Evolutionary conservation across 2,113 vertebrate species (phyloP).

Genomic region (Orycteropus afer): DNA sequence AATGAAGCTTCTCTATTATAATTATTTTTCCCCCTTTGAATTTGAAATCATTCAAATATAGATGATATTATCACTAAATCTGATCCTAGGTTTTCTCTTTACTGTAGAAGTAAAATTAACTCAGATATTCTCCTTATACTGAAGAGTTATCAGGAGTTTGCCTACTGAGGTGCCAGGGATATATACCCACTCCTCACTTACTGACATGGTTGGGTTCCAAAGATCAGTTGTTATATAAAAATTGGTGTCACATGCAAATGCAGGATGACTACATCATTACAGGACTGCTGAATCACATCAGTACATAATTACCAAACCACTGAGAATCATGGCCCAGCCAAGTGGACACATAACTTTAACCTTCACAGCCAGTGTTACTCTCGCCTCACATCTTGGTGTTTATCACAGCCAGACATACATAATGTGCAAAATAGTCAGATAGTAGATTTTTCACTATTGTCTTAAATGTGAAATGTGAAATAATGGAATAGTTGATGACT

Average conservation of each 20-base stretch:
- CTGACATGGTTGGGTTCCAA: background rate
- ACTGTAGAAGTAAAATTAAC: constrained; percentile 13
- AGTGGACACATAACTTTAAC: too few relatives aligned
- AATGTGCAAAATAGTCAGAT: too few relatives aligned
- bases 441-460: too few relatives aligned
- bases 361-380: too few relatives aligned
- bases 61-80: background rate
- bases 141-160: background rate
- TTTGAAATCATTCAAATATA: constrained; percentile 10
- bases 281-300: background rate
- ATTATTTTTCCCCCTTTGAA: background rate
- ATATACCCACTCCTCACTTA: too few relatives aligned
- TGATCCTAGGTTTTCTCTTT: background rate
- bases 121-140: background rate
- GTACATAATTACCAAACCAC: background rate
- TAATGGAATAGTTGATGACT: too few relatives aligned
- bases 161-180: background rate
- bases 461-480: too few relatives aligned
- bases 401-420: too few relatives aligned
- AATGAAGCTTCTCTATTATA: background rate
- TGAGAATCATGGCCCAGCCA: background rate
- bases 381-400: too few relatives aligned
- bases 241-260: too few relatives aligned
- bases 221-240: background rate
- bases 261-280: background rate